Base-by-base conservation (phyloP, 1,140 invertebrate species). In the Conus betulinus region DNA sequence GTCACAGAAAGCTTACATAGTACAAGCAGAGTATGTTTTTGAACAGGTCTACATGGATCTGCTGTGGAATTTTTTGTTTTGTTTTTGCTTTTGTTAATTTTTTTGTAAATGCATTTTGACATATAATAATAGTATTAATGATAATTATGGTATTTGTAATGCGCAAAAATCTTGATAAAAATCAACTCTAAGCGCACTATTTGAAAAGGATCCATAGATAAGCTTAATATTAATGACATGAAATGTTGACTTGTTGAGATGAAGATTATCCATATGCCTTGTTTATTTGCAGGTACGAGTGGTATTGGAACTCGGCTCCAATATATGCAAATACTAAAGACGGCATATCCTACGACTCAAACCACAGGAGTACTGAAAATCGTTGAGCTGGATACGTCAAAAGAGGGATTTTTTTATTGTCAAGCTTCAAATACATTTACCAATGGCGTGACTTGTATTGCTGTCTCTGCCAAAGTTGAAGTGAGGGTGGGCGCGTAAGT, bases 331-430 rank as follows among this genome's bases (percentile, higher is more conserved):
- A 60, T 74, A 78, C 76, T 8, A 84, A 67, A 15, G 1, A 63
- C 0, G 25, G 4, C 23, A 63, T 67, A 8, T 15, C 55, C 0
- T 63, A 27, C 7, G 55, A 60, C 27, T 7, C 20, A n/a, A 27
- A 20, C 23, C 57, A 84, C 55, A 5, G 83, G 83, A 39, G 10
- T 63, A 17, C 25, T 84, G 57, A 84, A 55, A 10, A 84, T 84
- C 0, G 11, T 15, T 5, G 63, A 23, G 63, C 83, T 84, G 53
- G 57, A 6, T 25, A 27, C n/a, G 11, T 13, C n/a, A 15, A 51
- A 84, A 67, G 83, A 84, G 27, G 83, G 83, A 3, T 84, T 84
- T n/a, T 84, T 52, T 39, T 39, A 39, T n/a, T 84, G 83, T 27
- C 55, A 39, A 11, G 83, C 83, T n/a, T 63, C 5, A n/a, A 84